Base-by-base conservation (phyloP, 2,888 invertebrate species). In the Mechanitis mazaeus region DNA sequence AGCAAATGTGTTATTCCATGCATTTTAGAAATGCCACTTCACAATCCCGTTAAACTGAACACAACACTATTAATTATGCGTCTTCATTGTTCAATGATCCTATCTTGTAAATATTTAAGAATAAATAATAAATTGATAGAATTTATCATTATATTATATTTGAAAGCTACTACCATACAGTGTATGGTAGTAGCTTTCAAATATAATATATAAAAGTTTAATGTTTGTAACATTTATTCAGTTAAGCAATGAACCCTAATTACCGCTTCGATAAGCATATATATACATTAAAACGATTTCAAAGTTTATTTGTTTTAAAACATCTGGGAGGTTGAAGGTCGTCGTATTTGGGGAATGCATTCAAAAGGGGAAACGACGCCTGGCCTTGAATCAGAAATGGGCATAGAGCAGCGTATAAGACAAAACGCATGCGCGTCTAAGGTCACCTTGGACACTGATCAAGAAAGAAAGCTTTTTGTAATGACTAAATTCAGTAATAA, bases 1-100 rank as follows among this genome's bases (percentile, higher is more conserved):
- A 88, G 70, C 66, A 87, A 87, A 74, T 91, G 83, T 56, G 89
- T 77, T 53, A 92, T 58, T n/a, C 67, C 67, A 50, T 63, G 65
- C 68, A 71, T 70, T 46, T 64, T 65, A 47, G 47, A 50, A 33
- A 45, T 11, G 54, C 46, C 56, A 64, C 6, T 45, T 58, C 47
- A 50, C 35, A 20, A 2, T 45, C 9, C 2, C 20, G 38, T 57
- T n/a, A 3, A 55, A 60, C 47, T 55, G 33, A 35, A 35, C 58
- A 64, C 55, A 53, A 9, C n/a, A 35, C 50, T 55, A 31, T 54
- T 35, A 6, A 11, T 28, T 20, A 59, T 35, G 42, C 38, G 45
- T 56, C 31, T 45, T 38, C 11, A 56, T 20, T 50, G 31, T 45
- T 55, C 47, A 11, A 1, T 46, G 28, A 55, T 42, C 42, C 11